Base-by-base conservation (phyloP, 2,113 vertebrate species). In the Lophius piscatorius region DNA sequence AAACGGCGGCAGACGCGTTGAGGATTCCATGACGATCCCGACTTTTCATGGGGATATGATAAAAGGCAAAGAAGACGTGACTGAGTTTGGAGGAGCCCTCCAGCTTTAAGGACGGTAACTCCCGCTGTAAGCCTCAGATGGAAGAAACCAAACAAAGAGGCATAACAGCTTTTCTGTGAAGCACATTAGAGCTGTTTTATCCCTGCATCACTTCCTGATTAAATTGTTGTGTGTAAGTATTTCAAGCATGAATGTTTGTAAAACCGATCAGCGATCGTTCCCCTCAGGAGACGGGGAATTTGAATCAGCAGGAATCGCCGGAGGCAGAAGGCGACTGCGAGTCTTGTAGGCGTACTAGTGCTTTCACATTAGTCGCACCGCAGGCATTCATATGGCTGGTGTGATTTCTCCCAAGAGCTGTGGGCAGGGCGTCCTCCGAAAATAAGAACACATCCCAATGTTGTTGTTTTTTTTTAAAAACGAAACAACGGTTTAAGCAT, bases 291-390 rank as follows among this genome's bases (percentile, higher is more conserved):
- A 40, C 56, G 26, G n/a, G 29, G 49, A 41, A 67, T 73, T 23
- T 41, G 61, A 79, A 76, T 67, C 48, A 50, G 60, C 20, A 14
- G 44, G n/a, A 76, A 76, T 18, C 17, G 61, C 74, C 71, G 0
- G 23, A 56, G 51, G 76, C 57, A 28, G 61, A 52, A 42, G 60
- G 46, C 63, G 9, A 69, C 58, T 34, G 36, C n/a, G 51, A 48
- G 70, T 35, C 49, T 56, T 54, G 59, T 47, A 46, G 74, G 66
- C 74, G 56, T 66, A 9, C 24, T 42, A 28, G 29, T 49, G 67
- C 59, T 69, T 55, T 34, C 20, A 44, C 56, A 77, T 68, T 77
- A 61, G 65, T 79, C 58, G 70, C 72, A 50, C 54, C 51, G n/a
- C 48, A 11, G 69, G 40, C 34, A 68, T n/a, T 33, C 34, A 6